Evolutionary conservation across 2,797 vertebrate genomes (phyloP), one percentile per base, ranked within the genome.

Genomic region (Sebastes iracundus): DNA sequence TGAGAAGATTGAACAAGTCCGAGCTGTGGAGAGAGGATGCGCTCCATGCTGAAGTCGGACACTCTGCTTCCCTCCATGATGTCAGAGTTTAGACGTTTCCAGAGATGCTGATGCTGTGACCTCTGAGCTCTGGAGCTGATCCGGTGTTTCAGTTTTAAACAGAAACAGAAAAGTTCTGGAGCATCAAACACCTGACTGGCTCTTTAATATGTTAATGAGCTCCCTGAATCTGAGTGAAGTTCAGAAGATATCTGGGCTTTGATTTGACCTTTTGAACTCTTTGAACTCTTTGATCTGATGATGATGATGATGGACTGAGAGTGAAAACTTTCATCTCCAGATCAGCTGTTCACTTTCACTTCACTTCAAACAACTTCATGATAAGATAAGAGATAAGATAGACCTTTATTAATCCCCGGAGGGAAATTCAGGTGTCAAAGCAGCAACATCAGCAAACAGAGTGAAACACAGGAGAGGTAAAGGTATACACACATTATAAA

Each of bases 31-130:
- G 92, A 91, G 4, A 96, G 85, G 82, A 96, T 95, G 82, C 92
- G 90, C 71, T 94, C 89, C 82, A 96, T 95, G 82, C 94, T 94
- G 90, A 95, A 96, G 93, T 94, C 91, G 2, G 93, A 90, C 77
- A 90, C 66, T 69, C 84, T 87, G 79, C 67, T 75, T 28, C 65
- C 38, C 30, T 89, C 86, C 94, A 96, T 95, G 69, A 52, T 13
- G 20, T 8, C 20, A 20, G 46, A 52, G 18, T 46, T 46, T 46
- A 46, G 42, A 46, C 16, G 42, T 46, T 16, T 46, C 42, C 14
- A 46, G 42, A 20, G 18, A 52, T 46, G 35, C 10, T 49, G 55
- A 8, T 56, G 7, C 11, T 12, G 25, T 30, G 79, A 61, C 60
- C 56, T 79, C 61, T 84, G 84, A 60, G 58, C 8, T n/a, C 8